Conservation (phyloP, 2,888 invertebrate species). For the Hemistola chrysoprasaria region DNA sequence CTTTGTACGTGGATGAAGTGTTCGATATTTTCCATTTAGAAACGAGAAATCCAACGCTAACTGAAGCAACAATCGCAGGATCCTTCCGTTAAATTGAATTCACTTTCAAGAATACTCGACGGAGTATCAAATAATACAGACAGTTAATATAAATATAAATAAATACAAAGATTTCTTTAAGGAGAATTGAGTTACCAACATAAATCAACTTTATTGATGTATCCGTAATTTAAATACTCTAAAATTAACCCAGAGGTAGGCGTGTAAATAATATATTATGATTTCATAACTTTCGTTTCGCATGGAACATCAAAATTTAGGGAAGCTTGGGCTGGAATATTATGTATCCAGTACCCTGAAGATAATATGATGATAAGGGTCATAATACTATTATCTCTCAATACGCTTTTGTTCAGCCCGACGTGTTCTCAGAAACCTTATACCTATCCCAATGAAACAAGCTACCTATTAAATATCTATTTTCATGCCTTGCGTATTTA, state of each 20-base stretch:
- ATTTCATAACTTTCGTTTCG: conserved; percentile 5
- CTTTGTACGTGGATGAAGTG: neutral
- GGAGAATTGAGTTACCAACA: conserved; percentile 3
- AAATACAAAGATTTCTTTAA: too few species aligned
- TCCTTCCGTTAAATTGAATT: conserved; percentile 14
- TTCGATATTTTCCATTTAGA: too few species aligned
- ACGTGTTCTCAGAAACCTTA: too few species aligned
- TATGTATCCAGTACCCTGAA: too few species aligned
- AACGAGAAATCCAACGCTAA: neutral
- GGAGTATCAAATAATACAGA: conserved; percentile 5
- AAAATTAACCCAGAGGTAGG: conserved; percentile 11
- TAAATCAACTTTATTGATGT: conserved; percentile 12
- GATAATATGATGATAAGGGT: conserved; percentile 16
- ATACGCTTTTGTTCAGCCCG: too few species aligned
- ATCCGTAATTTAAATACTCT: conserved; percentile 6
- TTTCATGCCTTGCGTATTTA: too few species aligned
- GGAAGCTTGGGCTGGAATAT: conserved; percentile 16
- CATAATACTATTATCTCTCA: neutral
- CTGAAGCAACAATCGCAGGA: conserved; percentile 23
- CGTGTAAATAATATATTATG: conserved; percentile 11
- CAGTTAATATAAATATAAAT: too few species aligned
- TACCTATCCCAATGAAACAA: too few species aligned
- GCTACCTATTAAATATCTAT: too few species aligned
- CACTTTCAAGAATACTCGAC: conserved; percentile 21
- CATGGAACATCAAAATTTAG: conserved; percentile 19